phyloP scores from a whole-genome alignment of 30 jellyfish, hydroid and myxozoan genomes.

The Turritopsis dohrnii region DNA sequence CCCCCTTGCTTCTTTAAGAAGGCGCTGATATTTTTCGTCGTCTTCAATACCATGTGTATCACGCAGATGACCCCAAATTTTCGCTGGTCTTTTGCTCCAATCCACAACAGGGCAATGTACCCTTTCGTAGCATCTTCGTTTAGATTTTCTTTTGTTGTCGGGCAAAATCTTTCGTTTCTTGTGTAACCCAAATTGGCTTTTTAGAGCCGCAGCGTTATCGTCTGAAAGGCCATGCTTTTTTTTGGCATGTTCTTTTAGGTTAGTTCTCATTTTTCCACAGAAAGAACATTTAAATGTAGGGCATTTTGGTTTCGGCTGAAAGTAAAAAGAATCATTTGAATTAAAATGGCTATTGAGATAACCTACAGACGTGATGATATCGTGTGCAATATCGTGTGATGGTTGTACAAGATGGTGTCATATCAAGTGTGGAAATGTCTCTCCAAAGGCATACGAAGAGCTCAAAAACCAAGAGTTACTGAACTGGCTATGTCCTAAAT shows the following conservation, averaged over 20 bases:
- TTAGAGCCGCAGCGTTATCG: constrained; percentile 5
- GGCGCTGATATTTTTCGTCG: constrained; percentile 10
- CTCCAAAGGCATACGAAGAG: no score
- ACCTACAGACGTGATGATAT: not conserved
- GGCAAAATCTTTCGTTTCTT: not conserved
- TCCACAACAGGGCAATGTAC: not conserved
- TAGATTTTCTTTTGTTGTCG: constrained; percentile 3
- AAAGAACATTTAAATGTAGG: constrained; percentile 1
- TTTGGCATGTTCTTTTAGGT: constrained; percentile 11
- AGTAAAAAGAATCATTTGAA: not conserved
- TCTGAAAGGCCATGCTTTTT: constrained; percentile 7
- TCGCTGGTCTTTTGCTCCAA: constrained; percentile 4
- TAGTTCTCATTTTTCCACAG: constrained; percentile 8
- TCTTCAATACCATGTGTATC: constrained; percentile 16
- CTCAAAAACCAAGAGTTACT: no score
- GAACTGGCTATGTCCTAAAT: no score
- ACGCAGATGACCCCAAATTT: not conserved
- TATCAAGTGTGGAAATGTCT: no score
- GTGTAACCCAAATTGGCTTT: constrained; percentile 10
- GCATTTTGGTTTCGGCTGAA: not conserved
- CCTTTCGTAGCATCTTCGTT: constrained; percentile 9
- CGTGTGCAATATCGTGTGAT: no score
- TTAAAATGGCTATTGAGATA: not conserved
- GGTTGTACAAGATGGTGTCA: no score
- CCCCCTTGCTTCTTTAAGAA: not conserved